These are phyloP conservation scores for Chelonoidis abingdonii DNA, from an alignment of 2,113 vertebrate genomes.

Conservation along the genomic window DNA sequence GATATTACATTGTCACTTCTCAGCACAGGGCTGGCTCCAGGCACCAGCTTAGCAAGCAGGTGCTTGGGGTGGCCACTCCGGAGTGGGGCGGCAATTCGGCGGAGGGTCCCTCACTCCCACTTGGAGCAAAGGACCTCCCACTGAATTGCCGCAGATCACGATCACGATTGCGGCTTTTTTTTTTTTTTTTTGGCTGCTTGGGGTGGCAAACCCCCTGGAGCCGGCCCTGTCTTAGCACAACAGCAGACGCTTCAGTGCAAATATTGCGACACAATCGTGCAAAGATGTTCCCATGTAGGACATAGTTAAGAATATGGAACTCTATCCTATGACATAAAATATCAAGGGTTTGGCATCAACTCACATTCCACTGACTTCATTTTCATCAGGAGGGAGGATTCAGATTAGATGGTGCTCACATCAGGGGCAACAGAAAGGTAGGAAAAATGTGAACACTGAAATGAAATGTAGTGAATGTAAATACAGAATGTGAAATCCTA, in stretches of 20 bases:
- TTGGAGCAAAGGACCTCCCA: too few species aligned
- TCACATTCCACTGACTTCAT: constrained; percentile 31
- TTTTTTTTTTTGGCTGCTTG: too few species aligned
- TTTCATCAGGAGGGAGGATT: constrained; percentile 36
- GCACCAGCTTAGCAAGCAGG: too few species aligned
- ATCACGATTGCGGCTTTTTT: too few species aligned
- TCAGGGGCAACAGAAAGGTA: background rate
- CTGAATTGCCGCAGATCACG: too few species aligned
- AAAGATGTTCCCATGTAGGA: background rate
- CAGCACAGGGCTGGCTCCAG: background rate
- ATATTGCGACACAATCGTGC: background rate
- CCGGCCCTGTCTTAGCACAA: background rate
- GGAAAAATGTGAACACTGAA: background rate
- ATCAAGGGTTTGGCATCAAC: background rate
- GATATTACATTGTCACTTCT: background rate
- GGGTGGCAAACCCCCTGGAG: too few species aligned
- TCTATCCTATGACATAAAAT: background rate
- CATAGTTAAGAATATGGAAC: background rate
- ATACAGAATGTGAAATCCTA: background rate
- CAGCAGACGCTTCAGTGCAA: background rate
- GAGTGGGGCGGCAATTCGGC: too few species aligned
- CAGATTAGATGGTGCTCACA: constrained; percentile 8
- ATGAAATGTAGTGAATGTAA: background rate
- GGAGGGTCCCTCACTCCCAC: too few species aligned
- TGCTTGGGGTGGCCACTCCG: too few species aligned